phyloP scores from a whole-genome alignment of 1,140 invertebrate genomes.

The Lineus longissimus region DNA sequence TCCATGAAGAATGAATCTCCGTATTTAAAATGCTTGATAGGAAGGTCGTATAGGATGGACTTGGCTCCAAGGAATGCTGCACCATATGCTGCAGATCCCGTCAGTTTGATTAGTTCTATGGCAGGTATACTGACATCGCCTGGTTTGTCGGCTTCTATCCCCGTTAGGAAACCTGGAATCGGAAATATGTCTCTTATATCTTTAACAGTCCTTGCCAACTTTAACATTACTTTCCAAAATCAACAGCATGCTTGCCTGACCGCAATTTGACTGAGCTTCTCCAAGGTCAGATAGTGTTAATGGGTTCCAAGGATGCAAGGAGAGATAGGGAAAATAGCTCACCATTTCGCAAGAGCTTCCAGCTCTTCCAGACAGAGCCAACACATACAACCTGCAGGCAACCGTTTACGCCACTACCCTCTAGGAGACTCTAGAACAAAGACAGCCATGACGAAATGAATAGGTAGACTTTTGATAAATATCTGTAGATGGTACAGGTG shows the following conservation, averaged over 20 bases:
- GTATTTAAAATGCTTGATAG: constrained; percentile 59
- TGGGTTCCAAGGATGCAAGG: no score
- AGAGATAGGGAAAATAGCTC: neutral
- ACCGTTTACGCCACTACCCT: constrained; percentile 39
- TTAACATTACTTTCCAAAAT: constrained; percentile 4
- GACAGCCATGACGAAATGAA: no score
- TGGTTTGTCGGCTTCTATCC: constrained; percentile 22
- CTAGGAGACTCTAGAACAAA: constrained; percentile 36
- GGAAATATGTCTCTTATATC: constrained; percentile 32
- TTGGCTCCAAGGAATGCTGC: constrained; percentile 73
- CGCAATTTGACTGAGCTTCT: no score
- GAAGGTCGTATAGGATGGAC: constrained; percentile 54
- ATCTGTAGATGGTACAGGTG: no score
- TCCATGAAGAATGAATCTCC: constrained; percentile 54
- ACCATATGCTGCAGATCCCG: constrained; percentile 66
- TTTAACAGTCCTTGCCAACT: constrained; percentile 54
- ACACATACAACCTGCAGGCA: constrained; percentile 84
- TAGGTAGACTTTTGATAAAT: no score
- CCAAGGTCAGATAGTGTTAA: no score
- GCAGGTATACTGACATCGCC: constrained; percentile 52
- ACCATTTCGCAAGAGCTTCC: constrained; percentile 73
- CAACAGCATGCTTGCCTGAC: no score
- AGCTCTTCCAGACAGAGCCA: constrained; percentile 94
- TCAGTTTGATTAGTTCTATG: constrained; percentile 65
- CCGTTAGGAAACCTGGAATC: constrained; percentile 35